Conservation (phyloP, 2,113 vertebrate genomes). For the Tetrax tetrax region DNA sequence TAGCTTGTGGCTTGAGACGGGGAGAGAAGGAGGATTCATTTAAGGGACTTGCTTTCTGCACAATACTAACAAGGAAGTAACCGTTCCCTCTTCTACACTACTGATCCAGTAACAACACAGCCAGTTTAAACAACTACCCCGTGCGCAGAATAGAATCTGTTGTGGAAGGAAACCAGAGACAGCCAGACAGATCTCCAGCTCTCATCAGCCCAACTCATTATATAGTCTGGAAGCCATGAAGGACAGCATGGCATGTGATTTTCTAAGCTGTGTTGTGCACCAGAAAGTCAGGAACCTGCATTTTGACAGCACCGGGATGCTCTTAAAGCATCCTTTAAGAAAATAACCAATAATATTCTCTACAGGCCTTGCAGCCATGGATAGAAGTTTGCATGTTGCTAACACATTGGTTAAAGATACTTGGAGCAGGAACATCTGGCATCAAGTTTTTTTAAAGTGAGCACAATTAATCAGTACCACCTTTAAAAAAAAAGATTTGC, state of each 20-base stretch:
- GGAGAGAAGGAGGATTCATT: not conserved
- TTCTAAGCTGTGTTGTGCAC: not conserved
- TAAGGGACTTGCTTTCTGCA: not conserved
- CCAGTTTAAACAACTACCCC: not conserved
- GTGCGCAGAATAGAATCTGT: not conserved
- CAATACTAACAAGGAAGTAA: not conserved
- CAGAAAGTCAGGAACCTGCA: not conserved
- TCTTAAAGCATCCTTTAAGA: not conserved
- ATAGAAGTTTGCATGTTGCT: not conserved
- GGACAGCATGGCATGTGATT: not conserved
- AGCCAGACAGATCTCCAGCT: not conserved
- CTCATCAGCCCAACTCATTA: not conserved
- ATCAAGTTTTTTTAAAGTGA: not conserved
- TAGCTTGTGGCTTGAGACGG: not conserved
- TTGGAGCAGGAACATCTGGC: not conserved
- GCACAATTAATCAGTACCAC: not conserved
- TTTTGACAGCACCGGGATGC: not conserved
- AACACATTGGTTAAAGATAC: not conserved
- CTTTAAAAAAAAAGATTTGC: rapidly evolving
- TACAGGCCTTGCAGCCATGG: not conserved
- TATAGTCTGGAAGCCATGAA: not conserved
- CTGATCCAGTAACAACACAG: not conserved
- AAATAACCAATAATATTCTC: not conserved
- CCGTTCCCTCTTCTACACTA: not conserved
- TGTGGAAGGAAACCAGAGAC: not conserved